Evolutionary conservation across 2,113 vertebrate genomes (phyloP), one percentile per base, ranked within the genome.

Genomic region (Onychostruthus taczanowskii): DNA sequence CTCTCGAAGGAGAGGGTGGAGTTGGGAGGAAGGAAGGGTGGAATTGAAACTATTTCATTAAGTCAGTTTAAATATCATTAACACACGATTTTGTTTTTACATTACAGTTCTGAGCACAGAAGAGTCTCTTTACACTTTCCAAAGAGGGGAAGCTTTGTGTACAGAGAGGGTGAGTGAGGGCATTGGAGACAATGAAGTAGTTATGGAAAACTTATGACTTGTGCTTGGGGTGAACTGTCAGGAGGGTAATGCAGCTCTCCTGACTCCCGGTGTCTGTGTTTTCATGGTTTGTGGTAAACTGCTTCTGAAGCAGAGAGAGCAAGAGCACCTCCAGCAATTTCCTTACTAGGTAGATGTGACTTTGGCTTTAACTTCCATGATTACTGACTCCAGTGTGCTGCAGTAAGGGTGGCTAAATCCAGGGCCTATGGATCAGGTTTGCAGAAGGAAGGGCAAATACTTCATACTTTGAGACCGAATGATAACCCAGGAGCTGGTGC

Each of bases 21-120:
- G 68, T 47, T 93, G 63, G 21, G 19, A 89, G 94, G 86, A 94
- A 94, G 92, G 92, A 92, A 93, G 88, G 88, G 95, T 80, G 86
- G 92, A 78, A 90, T 39, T 89, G 62, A 80, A 93, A 43, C 43
- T 17, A 50, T 46, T 92, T 84, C 55, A 67, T 86, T 92, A 92
- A 90, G 66, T 59, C 39, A 19, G 7, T 83, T 90, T 86, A 56
- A 63, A 53, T 78, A 55, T 69, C 43, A 67, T 76, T 85, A 74
- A 30, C 23, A n/a, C 37, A 37, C 2, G 4, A 59, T 86, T 94
- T 88, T 89, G 67, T 90, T 93, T 96, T 93, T 58, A 80, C 12
- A 6, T 70, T 62, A 20, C 59, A 50, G 59, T 80, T 94, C 39
- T 88, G 58, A 58, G 47, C 37, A 63, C 64, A 70, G 46, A 59